Conservation (phyloP, 2,113 vertebrate genomes). For the Murina feae region DNA sequence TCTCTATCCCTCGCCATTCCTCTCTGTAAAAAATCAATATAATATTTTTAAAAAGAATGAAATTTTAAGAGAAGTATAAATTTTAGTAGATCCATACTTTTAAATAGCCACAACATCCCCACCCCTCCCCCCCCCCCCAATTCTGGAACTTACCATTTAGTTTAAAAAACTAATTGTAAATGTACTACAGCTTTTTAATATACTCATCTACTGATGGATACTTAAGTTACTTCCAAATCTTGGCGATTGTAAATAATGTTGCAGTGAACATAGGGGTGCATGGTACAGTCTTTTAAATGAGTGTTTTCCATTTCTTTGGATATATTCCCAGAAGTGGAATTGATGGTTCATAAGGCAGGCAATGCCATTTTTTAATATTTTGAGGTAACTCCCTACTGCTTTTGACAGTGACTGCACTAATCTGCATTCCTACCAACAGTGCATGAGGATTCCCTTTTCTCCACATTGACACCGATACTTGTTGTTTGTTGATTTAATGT, state of each 20-base stretch:
- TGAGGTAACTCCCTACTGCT: background rate
- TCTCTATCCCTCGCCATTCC: no score
- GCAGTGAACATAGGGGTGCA: background rate
- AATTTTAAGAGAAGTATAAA: background rate
- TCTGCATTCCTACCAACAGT: background rate
- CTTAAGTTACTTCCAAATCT: background rate
- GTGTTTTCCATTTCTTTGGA: background rate
- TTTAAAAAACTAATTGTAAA: background rate
- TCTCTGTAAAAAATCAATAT: no score
- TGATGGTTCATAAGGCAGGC: background rate
- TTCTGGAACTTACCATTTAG: background rate
- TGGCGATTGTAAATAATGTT: background rate
- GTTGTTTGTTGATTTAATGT: background rate
- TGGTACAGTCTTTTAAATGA: background rate
- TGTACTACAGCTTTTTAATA: background rate
- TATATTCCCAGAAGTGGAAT: background rate
- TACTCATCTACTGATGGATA: background rate
- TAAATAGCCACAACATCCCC: background rate
- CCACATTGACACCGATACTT: background rate
- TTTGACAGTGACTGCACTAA: no score
- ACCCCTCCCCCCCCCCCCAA: background rate
- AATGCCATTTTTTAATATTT: background rate
- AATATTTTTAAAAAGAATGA: no score
- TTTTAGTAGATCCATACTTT: conserved; percentile 18
- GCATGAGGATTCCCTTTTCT: background rate